Conservation (phyloP, 1,140 invertebrate genomes). For the Aethina tumida region DNA sequence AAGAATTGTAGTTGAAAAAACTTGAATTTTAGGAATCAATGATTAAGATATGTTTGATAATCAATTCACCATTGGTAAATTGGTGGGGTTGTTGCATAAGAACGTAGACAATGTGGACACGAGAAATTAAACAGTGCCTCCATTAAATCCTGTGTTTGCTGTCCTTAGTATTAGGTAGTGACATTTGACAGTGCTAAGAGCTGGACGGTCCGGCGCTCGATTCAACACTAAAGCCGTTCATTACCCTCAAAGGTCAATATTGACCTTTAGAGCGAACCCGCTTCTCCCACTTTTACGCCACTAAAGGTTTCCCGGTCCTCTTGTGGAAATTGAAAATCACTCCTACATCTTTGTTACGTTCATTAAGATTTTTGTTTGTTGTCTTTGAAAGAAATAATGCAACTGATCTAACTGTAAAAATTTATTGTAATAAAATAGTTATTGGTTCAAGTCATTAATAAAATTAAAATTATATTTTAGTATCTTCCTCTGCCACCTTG, state of each 20-base stretch:
- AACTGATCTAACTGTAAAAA: background rate
- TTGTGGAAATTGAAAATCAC: too few species aligned
- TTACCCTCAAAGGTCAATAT: slow-evolving; percentile 16
- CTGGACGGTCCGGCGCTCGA: too few species aligned
- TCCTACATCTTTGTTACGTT: background rate
- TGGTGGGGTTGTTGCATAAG: slow-evolving; percentile 1
- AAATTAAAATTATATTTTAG: slow-evolving; percentile 1
- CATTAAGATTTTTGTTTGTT: too few species aligned
- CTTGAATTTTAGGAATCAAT: background rate
- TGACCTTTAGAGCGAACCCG: slow-evolving; percentile 9
- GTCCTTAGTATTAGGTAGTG: slow-evolving; percentile 12
- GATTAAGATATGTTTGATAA: background rate
- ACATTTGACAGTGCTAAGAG: slow-evolving; percentile 14
- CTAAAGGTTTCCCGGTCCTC: too few species aligned
- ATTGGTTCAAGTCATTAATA: slow-evolving; percentile 6
- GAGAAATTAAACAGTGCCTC: slow-evolving; percentile 6
- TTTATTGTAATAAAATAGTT: slow-evolving; percentile 8
- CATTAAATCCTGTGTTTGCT: slow-evolving; percentile 10
- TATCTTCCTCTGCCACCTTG: background rate
- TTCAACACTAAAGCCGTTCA: slow-evolving; percentile 14
- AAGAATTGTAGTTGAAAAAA: background rate
- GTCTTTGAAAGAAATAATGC: too few species aligned
- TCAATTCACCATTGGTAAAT: background rate
- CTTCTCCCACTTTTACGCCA: slow-evolving; percentile 1
- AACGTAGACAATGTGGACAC: slow-evolving; percentile 9